Percentiles rank a stretch among this genome's conserved stretches.
Evolutionary conservation across 92 coral and sea anemone genomes (phyloP).

Genomic region (Parazoanthus swiftii): DNA sequence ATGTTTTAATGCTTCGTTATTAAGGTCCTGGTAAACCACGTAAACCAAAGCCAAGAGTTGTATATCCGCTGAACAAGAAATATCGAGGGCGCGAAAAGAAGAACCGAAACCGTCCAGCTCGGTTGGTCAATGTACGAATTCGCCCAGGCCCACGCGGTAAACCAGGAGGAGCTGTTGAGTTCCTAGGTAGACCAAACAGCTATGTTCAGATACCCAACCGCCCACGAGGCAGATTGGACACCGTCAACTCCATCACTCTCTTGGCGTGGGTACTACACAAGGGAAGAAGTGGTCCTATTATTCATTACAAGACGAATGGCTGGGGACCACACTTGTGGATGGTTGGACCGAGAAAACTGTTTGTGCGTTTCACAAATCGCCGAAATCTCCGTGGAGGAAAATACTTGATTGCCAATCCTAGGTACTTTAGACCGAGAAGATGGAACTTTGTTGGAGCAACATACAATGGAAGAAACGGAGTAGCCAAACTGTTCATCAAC

Average conservation of each 20-base stretch:
- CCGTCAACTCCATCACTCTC: constrained; percentile 69
- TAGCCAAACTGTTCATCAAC: constrained; percentile 15
- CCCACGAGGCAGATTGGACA: constrained; percentile 48
- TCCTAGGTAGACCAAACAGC: constrained; percentile 63
- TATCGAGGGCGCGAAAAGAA: constrained; percentile 25
- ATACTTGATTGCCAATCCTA: not conserved
- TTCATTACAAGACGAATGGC: constrained; percentile 56
- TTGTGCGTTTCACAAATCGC: constrained; percentile 71
- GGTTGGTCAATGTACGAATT: constrained; percentile 15
- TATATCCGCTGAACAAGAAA: constrained; percentile 30
- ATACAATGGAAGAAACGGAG: not conserved
- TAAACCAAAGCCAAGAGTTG: not conserved
- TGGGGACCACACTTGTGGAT: constrained; percentile 84
- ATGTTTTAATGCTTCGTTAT: too few relatives aligned
- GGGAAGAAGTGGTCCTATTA: constrained; percentile 67
- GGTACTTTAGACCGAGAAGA: constrained; percentile 12
- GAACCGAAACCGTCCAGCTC: constrained; percentile 24
- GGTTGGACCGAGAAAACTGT: constrained; percentile 60
- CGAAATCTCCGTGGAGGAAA: not conserved
- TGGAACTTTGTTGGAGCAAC: constrained; percentile 24
- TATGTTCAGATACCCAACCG: constrained; percentile 71
- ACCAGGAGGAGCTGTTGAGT: constrained; percentile 37
- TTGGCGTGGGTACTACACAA: constrained; percentile 72
- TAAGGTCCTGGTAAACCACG: too few relatives aligned
- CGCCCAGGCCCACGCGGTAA: too few relatives aligned